Evolutionary conservation across 2,888 invertebrate genomes (phyloP).

Genomic region (Cantharis nigra): DNA sequence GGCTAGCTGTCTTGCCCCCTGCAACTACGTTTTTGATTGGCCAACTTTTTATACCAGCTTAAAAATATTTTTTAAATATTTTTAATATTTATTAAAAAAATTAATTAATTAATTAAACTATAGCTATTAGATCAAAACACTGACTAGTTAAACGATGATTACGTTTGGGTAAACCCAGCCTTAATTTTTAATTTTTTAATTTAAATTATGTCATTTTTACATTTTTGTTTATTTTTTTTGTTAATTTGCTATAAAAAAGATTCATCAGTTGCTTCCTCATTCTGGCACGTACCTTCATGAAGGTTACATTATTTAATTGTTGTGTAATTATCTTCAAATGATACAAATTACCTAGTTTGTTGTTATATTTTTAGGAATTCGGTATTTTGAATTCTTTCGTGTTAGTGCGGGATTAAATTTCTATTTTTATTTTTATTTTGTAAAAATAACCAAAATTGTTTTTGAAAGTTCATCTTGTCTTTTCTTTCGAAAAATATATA

Average conservation of each 20-base stretch:
- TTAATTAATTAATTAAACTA: too few relatives aligned
- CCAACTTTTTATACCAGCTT: too few relatives aligned
- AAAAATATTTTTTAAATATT: too few relatives aligned
- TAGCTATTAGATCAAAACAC: too few relatives aligned
- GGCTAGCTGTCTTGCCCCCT: too few relatives aligned
- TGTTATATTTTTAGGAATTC: background rate
- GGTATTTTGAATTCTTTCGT: background rate
- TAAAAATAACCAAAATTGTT: background rate
- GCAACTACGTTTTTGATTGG: too few relatives aligned
- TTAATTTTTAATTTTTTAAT: background rate
- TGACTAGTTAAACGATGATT: too few relatives aligned
- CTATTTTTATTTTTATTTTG: background rate
- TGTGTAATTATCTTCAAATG: background rate
- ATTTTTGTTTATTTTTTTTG: background rate
- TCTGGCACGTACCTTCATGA: background rate
- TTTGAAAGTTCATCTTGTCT: background rate
- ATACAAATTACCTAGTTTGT: background rate
- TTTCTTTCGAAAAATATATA: too few relatives aligned
- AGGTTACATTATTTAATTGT: background rate
- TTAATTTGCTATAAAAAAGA: background rate
- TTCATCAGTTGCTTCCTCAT: background rate
- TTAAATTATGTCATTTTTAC: background rate
- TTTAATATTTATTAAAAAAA: too few relatives aligned
- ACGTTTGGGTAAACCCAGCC: too few relatives aligned
- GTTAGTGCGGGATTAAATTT: background rate